Evolutionary conservation across 1,140 invertebrate genomes (phyloP).

Genomic region (Diprion similis): DNA sequence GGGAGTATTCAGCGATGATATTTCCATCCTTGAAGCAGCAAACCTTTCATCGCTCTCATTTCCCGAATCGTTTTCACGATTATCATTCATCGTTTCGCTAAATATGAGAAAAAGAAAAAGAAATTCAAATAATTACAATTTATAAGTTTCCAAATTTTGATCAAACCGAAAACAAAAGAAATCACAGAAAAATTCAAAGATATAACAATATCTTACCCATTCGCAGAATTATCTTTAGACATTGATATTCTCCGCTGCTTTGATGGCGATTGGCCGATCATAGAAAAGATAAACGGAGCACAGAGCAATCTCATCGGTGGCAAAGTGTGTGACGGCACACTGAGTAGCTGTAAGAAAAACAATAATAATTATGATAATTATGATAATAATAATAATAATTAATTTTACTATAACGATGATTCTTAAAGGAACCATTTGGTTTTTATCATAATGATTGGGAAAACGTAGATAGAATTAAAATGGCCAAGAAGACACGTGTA

Average conservation of each 20-base stretch:
- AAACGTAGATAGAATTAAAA: conserved; percentile 15
- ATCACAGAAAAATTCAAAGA: conserved; percentile 11
- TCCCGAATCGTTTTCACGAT: conserved; percentile 14
- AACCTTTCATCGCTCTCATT: conserved; percentile 22
- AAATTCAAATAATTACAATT: background rate
- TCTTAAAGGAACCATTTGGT: background rate
- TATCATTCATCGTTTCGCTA: conserved; percentile 17
- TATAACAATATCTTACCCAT: conserved; percentile 24
- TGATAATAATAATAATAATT: background rate
- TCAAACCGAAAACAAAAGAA: conserved; percentile 10
- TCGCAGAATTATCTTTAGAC: conserved; percentile 23
- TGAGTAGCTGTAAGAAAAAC: conserved; percentile 60
- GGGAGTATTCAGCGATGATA: background rate
- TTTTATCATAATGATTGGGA: conserved; percentile 9
- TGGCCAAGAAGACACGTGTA: background rate
- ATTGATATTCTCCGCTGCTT: conserved; percentile 25
- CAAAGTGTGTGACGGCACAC: conserved; percentile 63
- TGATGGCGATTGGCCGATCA: conserved; percentile 42
- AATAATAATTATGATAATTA: conserved; percentile 26
- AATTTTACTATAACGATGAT: conserved; percentile 14
- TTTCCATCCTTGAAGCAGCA: background rate
- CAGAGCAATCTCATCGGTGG: conserved; percentile 61
- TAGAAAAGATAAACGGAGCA: conserved; percentile 57
- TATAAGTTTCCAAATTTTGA: conserved; percentile 23
- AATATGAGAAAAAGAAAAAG: conserved; percentile 23